Evolutionary conservation across 2,113 vertebrate species (phyloP).

Genomic region (Aldabrachelys gigantea): DNA sequence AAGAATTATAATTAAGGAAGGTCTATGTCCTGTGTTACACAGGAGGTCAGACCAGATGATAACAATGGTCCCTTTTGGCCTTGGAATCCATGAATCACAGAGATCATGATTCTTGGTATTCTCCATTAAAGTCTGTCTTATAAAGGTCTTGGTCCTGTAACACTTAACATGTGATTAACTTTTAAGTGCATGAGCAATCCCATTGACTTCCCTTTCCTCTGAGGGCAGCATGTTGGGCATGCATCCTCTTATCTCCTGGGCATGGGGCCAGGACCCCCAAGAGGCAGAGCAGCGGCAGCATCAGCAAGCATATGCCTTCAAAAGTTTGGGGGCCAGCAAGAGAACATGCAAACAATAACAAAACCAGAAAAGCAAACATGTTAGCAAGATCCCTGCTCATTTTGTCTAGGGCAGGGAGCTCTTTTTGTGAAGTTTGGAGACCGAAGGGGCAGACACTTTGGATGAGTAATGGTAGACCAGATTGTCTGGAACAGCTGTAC

Average conservation of each 20-base stretch:
- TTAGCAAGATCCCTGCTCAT: neutral
- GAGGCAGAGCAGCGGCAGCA: fast-evolving
- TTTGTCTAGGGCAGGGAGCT: neutral
- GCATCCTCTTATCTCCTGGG: neutral
- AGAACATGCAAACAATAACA: neutral
- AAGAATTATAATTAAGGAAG: too few species aligned
- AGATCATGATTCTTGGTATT: neutral
- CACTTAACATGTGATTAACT: neutral
- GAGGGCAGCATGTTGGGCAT: neutral
- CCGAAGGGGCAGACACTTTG: too few species aligned
- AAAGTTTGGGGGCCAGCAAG: neutral
- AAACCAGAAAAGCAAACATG: neutral
- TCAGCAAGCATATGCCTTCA: neutral
- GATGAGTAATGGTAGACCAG: neutral
- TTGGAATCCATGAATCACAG: neutral
- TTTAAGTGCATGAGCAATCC: neutral
- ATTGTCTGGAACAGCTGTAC: neutral
- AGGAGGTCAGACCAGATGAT: too few species aligned
- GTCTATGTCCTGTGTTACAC: too few species aligned
- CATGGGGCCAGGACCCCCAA: neutral
- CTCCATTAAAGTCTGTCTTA: neutral
- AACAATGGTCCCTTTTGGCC: too few species aligned
- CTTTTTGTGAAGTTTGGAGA: neutral
- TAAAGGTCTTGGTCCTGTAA: neutral
- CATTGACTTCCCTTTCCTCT: neutral